Base-by-base conservation (phyloP, 1,140 invertebrate species). In the Drosophila busckii region DNA sequence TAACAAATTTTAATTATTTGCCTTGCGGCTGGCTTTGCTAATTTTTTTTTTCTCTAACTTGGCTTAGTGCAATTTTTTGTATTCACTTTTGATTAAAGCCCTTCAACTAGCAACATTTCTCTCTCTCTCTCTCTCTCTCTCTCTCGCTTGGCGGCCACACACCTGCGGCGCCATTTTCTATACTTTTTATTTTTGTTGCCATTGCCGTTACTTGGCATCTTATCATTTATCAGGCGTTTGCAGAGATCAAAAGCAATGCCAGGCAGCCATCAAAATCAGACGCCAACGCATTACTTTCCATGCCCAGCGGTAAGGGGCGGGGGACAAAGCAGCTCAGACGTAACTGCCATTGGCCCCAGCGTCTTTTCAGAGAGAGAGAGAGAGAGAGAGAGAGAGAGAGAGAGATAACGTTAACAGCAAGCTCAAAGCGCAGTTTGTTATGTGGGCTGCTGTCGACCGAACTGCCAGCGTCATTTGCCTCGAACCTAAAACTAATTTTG, bases 401-500 rank as follows among this genome's bases (percentile, higher is more conserved):
- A 8, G 9, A 49, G 25, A 35, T 37, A 52, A 35, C 38, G n/a
- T n/a, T n/a, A n/a, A n/a, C n/a, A n/a, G n/a, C 49, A 29, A 22
- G 50, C 62, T 78, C 61, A 52, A 71, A 78, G 71, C 45, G 61
- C 41, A 64, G 56, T 71, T 61, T 63, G 71, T 45, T 67, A 67
- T 78, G 67, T 76, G 71, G 66, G 62, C 48, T n/a, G 20, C 68
- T 71, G 71, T 35, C 71, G n/a, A n/a, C n/a, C n/a, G n/a, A n/a
- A n/a, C n/a, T n/a, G n/a, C n/a, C n/a, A n/a, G 61, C 80, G 73
- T 73, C 73, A 73, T 78, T 80, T 78, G 73, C 26, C 70, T 35
- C 20, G 73, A 78, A 78, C n/a, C n/a, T 78, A 68, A 78, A 78
- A 78, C 73, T 78, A 78, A 78, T 78, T 78, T 73, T 80, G 68